Base-by-base conservation (phyloP, 2,797 vertebrate species). In the Pitangus sulphuratus region DNA sequence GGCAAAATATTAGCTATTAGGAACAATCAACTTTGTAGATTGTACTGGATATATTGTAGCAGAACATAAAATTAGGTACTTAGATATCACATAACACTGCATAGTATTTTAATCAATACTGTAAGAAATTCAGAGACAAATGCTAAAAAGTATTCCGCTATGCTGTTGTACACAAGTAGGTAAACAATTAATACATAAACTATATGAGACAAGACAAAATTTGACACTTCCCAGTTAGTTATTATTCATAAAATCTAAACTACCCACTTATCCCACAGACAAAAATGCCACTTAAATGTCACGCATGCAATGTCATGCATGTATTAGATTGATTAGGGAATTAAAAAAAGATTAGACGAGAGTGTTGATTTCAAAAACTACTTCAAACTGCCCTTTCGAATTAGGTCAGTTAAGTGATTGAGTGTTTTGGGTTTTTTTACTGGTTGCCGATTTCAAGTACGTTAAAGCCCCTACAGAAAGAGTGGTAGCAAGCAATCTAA, bases 201-300 rank as follows among this genome's bases (percentile, higher is more conserved):
- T 57, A 30, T 5, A 35, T 0, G 8, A 79, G 37, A 64, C 16
- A 72, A 40, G 26, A 58, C 18, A 83, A 39, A 61, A 22, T 82
- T 48, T 90, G 47, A 78, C 44, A 88, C 37, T 58, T 91, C 31
- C 57, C 51, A 71, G 11, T 57, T 39, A 93, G 19, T 12, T 81
- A 50, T 56, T 80, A 83, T 25, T 80, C 65, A 81, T 81, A 57
- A 85, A 90, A 84, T 48, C 30, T 69, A 57, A 91, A 88, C 66
- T 79, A 66, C 35, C 61, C 40, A 60, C 24, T 89, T 93, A 72
- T 25, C 60, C 58, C 62, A 40, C 40, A 74, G 40, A 51, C 17
- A 39, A n/a, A 94, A 95, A 66, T 83, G 85, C 21, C 89, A 91
- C 35, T 64, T 87, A 91, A 97, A 96, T 95, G 93, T 91, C 95